Evolutionary conservation across 2,113 vertebrate genomes (phyloP), one percentile per base, ranked within the genome.

Genomic region (Spea multiplicata): DNA sequence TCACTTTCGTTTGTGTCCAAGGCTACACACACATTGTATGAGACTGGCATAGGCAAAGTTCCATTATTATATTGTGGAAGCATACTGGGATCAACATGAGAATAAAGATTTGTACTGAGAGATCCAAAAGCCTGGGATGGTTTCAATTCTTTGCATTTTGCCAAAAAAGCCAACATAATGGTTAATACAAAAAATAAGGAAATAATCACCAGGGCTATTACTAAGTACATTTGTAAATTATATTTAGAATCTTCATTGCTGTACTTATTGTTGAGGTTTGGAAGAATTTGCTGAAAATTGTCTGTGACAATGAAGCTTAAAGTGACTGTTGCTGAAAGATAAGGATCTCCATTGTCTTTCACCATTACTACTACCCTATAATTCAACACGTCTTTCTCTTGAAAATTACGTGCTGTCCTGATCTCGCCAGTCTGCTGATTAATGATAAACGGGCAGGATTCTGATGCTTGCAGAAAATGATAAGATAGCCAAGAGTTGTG

Each of bases 341-440:
- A 13, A 3, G 78, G 78, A 10, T 81, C 44, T 3, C 72, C 72
- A 92, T 89, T 89, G 65, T 89, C 88, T 81, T 84, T 87, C 50
- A 90, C 88, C 69, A 89, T 46, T 48, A 91, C 86, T n/a, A 89
- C 46, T 44, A 90, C 67, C 16, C 70, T 82, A 52, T 88, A 84
- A 12, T 74, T 80, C 4, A 81, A 70, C 1, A 76, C 64, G 49
- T 90, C 89, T 10, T 74, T 44, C 45, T 88, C 88, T 4, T 87
- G 84, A 65, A 90, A 77, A 13, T 62, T 8, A 6, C 84, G 86
- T 2, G 84, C 78, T 2, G 73, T 86, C 50, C 83, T 84, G 49
- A 88, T 84, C 66, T 87, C 84, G 53, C 87, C 87, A 44, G 83
- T 86, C 49, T 85, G 79, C 1, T 83, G 82, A 8, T 83, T 81